Conservation (phyloP, 2,113 vertebrate genomes). For the Oophaga pumilio region DNA sequence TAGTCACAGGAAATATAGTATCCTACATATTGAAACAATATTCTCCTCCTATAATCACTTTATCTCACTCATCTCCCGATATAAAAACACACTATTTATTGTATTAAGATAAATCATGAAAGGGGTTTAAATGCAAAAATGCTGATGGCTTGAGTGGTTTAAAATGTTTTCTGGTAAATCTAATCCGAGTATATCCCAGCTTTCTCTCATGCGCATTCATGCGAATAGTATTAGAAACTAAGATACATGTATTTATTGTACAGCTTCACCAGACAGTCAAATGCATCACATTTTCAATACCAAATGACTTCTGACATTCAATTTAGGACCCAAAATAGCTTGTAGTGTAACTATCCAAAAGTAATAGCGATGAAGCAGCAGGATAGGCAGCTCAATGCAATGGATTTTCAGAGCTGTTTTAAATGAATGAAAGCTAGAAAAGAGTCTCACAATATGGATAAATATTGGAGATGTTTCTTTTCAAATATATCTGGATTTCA, state of each 20-base stretch:
- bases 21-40: background rate
- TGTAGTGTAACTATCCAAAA: slow-evolving; percentile 58
- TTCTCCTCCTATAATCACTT: background rate
- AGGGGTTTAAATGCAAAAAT: slow-evolving; percentile 7
- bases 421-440: slow-evolving; percentile 60
- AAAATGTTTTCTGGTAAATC: slow-evolving; percentile 33
- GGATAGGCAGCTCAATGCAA: slow-evolving; percentile 56
- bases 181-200: background rate
- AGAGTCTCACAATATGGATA: slow-evolving; percentile 35
- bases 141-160: slow-evolving; percentile 17
- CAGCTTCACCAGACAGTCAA: slow-evolving; percentile 59
- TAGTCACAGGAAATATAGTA: background rate
- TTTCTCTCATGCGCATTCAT: slow-evolving; percentile 40
- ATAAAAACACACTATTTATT: slow-evolving; percentile 6
- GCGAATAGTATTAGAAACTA: slow-evolving; percentile 55
- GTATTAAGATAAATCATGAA: background rate
- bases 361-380: slow-evolving; percentile 53
- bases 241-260: slow-evolving; percentile 51
- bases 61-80: background rate
- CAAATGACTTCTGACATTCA: slow-evolving; percentile 62
- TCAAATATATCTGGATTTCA: background rate
- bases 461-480: slow-evolving; percentile 22
- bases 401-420: slow-evolving; percentile 56
- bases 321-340: slow-evolving; percentile 62
- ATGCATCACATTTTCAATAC: slow-evolving; percentile 56